Percentiles rank a stretch among this genome's conserved stretches.
Conservation (phyloP, 2,113 vertebrate species). For the Labrus mixtus region DNA sequence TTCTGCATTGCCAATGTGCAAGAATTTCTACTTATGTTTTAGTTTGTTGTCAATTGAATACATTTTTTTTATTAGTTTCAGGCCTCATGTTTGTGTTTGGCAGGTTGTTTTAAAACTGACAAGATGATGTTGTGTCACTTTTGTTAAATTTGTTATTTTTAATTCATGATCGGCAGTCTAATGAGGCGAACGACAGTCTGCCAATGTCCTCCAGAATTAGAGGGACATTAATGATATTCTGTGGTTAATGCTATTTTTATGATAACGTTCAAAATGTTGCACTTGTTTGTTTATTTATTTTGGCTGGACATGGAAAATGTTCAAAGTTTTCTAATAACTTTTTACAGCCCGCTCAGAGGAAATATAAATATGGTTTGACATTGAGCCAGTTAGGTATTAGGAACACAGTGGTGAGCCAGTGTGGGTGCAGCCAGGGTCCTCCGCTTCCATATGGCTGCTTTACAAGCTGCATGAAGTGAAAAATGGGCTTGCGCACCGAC, state of each 20-base stretch:
- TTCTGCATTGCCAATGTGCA: constrained; percentile 5
- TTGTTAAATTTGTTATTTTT: neutral
- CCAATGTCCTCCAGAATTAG: neutral
- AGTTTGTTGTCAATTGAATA: neutral
- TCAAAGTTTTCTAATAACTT: constrained; percentile 1
- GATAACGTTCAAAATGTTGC: neutral
- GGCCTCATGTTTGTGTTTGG: constrained; percentile 4
- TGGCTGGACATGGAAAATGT: neutral
- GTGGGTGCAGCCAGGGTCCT: constrained; percentile 44
- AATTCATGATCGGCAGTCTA: neutral
- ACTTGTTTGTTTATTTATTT: constrained; percentile 3
- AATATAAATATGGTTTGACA: constrained; percentile 44
- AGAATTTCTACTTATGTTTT: neutral
- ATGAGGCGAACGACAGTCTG: constrained; percentile 20
- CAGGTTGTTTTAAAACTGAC: neutral
- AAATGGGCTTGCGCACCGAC: constrained; percentile 32
- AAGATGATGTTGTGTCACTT: neutral
- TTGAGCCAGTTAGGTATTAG: constrained; percentile 56
- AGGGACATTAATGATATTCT: constrained; percentile 14
- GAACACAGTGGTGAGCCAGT: constrained; percentile 31
- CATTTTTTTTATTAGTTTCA: neutral
- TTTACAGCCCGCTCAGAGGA: constrained; percentile 13
- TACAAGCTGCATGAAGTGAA: constrained; percentile 59
- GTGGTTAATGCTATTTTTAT: neutral
- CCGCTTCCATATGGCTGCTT: constrained; percentile 57